Evolutionary conservation across 2,797 vertebrate species (phyloP), one percentile per base, ranked within the genome.

Genomic region (Sebastes aleutianus): DNA sequence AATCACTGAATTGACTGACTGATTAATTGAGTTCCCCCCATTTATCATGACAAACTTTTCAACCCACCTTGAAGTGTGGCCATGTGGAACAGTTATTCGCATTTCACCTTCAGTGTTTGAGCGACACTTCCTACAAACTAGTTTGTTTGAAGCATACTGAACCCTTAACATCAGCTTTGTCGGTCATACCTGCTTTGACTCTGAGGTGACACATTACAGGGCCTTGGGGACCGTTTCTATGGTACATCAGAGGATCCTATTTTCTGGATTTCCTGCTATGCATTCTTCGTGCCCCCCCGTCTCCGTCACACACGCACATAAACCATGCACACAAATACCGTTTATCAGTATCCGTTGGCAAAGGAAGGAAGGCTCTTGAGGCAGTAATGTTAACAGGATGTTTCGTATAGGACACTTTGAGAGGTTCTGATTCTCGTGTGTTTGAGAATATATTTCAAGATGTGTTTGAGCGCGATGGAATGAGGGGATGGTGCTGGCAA

Each of bases 331-430:
- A 72, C 66, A 75, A 67, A 78, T 56, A 39, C 18, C 5, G 14
- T 80, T 87, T 83, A 85, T 91, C 87, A 65, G 80, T 58, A 58
- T 91, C 76, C 39, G 2, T 26, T 80, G 77, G 84, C 34, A 5
- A 80, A 82, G 90, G 88, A 90, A 90, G 92, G 90, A 93, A 93
- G 66, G 83, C 80, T 85, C 87, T 84, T 70, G 71, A 87, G 66
- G 67, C 76, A 57, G 72, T 75, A 84, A 91, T 82, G 88, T 85
- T 89, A 91, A 94, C 94, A 95, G 95, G 92, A 94, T 91, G 88
- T 89, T 91, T 84, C 62, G 8, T 84, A 73, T 43, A 67, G 67
- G 68, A 75, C 75, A 70, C 79, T 92, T 72, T 83, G 58, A 88
- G 82, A 81, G 29, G 66, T 77, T 82, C 90, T 76, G 54, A 87